phyloP scores from a whole-genome alignment of 2,888 invertebrate species.

The Lottia gigantea region DNA sequence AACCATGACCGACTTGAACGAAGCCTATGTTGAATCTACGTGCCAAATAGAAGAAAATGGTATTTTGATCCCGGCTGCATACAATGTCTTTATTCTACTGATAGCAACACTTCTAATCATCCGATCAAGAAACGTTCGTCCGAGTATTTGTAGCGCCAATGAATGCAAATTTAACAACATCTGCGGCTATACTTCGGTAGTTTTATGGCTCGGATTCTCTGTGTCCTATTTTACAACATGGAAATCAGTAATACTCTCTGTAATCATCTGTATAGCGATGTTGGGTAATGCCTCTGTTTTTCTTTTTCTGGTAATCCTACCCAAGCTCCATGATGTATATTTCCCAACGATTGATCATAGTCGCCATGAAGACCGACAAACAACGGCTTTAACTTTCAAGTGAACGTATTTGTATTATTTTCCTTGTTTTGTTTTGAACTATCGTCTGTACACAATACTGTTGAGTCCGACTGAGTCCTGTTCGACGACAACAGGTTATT shows the following conservation, averaged over 20 bases:
- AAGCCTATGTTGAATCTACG: conserved; percentile 41
- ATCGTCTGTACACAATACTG: too few relatives aligned
- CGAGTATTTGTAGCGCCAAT: conserved; percentile 39
- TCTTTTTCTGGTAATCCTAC: conserved; percentile 42
- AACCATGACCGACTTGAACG: conserved; percentile 36
- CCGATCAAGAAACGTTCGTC: too few relatives aligned
- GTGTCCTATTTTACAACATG: conserved; percentile 40
- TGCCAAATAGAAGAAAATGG: conserved; percentile 39
- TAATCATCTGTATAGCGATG: conserved; percentile 42
- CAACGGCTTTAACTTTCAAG: too few relatives aligned
- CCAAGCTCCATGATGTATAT: conserved; percentile 44
- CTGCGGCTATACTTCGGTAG: conserved; percentile 49
- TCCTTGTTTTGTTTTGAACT: too few relatives aligned
- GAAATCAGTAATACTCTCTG: conserved; percentile 20
- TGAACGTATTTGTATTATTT: too few relatives aligned
- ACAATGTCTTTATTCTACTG: conserved; percentile 44
- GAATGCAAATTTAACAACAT: conserved; percentile 50
- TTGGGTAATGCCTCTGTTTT: conserved; percentile 42
- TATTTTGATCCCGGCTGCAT: conserved; percentile 38
- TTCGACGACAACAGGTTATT: too few relatives aligned
- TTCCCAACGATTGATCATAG: background rate
- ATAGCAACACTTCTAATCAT: conserved; percentile 29
- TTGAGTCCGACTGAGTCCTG: too few relatives aligned
- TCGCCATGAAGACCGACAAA: too few relatives aligned
- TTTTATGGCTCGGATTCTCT: conserved; percentile 51